Percentiles rank a stretch among this genome's conserved stretches.
Conservation (phyloP, 1,140 invertebrate genomes). For the Macrocentrus cingulum region DNA sequence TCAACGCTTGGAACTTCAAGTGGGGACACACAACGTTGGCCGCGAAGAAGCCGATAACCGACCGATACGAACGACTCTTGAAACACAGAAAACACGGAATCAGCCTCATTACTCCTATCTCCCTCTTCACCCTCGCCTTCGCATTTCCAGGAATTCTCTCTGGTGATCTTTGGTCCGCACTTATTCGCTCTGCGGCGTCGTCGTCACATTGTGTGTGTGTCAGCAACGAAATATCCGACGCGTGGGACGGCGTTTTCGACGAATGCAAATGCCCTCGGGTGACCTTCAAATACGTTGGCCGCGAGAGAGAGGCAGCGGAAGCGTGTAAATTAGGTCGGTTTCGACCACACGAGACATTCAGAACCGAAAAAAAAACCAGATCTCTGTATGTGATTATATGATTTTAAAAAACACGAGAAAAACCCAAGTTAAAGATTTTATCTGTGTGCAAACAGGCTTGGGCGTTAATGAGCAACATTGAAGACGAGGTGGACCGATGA, state of each 20-base stretch:
- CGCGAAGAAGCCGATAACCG: slow-evolving; percentile 44
- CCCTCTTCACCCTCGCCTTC: slow-evolving; percentile 22
- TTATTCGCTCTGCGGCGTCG: slow-evolving; percentile 30
- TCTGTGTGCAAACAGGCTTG: not conserved
- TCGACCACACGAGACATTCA: not conserved
- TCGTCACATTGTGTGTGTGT: too few species aligned
- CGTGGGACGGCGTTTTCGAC: slow-evolving; percentile 29
- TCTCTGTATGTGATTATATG: not conserved
- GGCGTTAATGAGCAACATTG: not conserved
- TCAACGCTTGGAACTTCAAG: not conserved
- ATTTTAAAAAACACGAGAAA: not conserved
- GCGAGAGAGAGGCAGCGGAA: not conserved
- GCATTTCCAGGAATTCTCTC: slow-evolving; percentile 50
- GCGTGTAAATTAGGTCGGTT: slow-evolving; percentile 5
- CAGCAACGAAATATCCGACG: not conserved
- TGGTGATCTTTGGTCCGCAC: slow-evolving; percentile 50
- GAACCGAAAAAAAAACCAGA: not conserved
- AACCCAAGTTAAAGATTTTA: not conserved
- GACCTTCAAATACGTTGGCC: slow-evolving; percentile 2
- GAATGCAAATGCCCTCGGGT: slow-evolving; percentile 32
- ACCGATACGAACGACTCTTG: slow-evolving; percentile 42
- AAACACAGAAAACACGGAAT: slow-evolving; percentile 54
- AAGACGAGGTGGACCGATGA: not conserved
- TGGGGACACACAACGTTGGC: not conserved
- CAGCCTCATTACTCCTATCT: slow-evolving; percentile 57